Base-by-base conservation (phyloP, 2,797 vertebrate species). In the Periparus ater region DNA sequence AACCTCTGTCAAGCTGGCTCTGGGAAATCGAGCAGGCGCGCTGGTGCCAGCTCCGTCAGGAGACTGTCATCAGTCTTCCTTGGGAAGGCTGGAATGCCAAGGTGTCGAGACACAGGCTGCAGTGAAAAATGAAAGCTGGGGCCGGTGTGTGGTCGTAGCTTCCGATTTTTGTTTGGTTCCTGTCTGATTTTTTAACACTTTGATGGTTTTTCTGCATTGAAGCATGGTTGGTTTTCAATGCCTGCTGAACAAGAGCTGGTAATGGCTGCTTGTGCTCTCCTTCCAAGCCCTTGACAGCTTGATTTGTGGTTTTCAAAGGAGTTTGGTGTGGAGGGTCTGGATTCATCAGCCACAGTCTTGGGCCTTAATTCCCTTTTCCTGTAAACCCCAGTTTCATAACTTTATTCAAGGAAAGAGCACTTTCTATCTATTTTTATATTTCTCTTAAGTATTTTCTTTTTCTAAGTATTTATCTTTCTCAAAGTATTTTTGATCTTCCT, bases 51-150 rank as follows among this genome's bases (percentile, higher is more conserved):
- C 94, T 80, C 80, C 1, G 6, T 88, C 74, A 88, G 91, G 86
- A 97, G 93, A 85, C 91, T 94, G 91, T 92, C 91, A 95, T 96
- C 86, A 92, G 71, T 94, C 85, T 88, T 90, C 81, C 71, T 79
- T 87, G 77, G 90, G 82, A 91, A 71, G 65, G 55, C 81, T 93
- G 86, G 25, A 76, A 54, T 54, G 91, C 91, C 81, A 87, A 94
- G 96, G 81, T 94, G 63, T 85, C 76, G 12, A 80, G 88, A 92
- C 70, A 50, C 71, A 63, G 72, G 63, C 73, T 82, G 87, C 8
- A 3, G 40, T 72, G 74, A 80, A 85, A 87, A 90, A 79, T 83
- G 66, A 89, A 74, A 88, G 71, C 83, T 77, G 61, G 34, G 70
- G 45, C 80, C 0, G 1, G 48, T 88, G 77, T 82, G 70, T 74